phyloP scores from a whole-genome alignment of 2,888 invertebrate species.

The Scrobipalpa costella region DNA sequence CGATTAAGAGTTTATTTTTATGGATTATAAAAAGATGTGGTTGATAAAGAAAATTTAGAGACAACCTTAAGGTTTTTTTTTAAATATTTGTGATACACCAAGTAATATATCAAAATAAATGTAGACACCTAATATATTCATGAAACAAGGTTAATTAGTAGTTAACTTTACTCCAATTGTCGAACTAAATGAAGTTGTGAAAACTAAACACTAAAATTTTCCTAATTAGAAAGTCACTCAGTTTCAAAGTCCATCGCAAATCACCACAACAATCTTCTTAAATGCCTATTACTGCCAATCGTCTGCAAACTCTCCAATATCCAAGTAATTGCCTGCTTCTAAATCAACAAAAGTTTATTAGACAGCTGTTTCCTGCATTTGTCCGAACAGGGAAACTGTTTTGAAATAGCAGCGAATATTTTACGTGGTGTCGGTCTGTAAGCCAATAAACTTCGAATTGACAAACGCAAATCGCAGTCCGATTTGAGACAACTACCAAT shows the following conservation, averaged over 20 bases:
- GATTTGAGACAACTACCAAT: conserved; percentile 55
- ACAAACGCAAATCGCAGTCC: conserved; percentile 61
- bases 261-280: not conserved
- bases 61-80: too few species aligned
- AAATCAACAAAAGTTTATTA: conserved; percentile 6
- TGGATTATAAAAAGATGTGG: too few species aligned
- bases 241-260: not conserved
- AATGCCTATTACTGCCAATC: not conserved
- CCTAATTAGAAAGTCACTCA: conserved; percentile 3
- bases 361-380: not conserved
- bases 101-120: too few species aligned
- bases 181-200: not conserved
- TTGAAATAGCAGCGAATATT: conserved; percentile 18
- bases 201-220: not conserved
- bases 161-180: not conserved
- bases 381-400: not conserved
- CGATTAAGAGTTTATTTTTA: too few species aligned
- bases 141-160: not conserved
- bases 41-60: too few species aligned
- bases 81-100: too few species aligned
- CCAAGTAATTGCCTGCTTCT: conserved; percentile 3
- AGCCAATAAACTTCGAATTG: conserved; percentile 29
- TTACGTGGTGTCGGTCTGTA: conserved; percentile 28
- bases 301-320: too few species aligned
- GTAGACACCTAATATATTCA: too few species aligned